Evolutionary conservation across 2,797 vertebrate genomes (phyloP), one percentile per base, ranked within the genome.

Genomic region (Pelodytes ibericus): DNA sequence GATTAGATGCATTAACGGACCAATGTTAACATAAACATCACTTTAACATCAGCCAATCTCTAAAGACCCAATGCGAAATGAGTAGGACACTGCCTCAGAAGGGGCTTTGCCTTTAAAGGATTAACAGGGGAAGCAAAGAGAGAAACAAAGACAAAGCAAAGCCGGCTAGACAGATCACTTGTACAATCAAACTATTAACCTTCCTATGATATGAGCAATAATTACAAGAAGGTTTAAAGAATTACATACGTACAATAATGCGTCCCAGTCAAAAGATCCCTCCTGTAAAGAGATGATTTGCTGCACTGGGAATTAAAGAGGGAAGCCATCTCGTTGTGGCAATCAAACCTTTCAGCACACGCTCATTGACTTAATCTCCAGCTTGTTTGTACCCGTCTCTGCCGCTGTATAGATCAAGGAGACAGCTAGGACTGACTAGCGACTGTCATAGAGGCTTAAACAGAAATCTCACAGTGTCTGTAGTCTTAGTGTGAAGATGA

Each of bases 151-250:
- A n/a, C n/a, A n/a, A n/a, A n/a, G n/a, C 31, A 26, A 24, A 31
- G 7, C 16, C 26, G 66, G 47, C 60, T 26, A 47, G 0, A 15
- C 56, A 69, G 49, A 60, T 41, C 44, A 61, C 44, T 36, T 20
- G 5, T 5, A 33, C 74, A 51, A 63, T 76, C 44, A 70, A 62
- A 63, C 31, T 30, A 70, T 59, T 69, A 61, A 53, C 41, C 8
- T 13, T 26, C 47, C 59, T 18, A 61, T 36, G 31, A 47, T 39
- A 31, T 24, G 27, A 36, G 24, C 6, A 39, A 68, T 62, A 76
- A 76, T 76, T 62, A 76, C 57, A 31, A 36, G 56, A 57, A 67
- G 72, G 60, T 68, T 76, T 76, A 76, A 22, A 29, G 49, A 25
- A 70, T 70, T 63, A 76, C 47, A 49, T 36, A 20, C 59, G 25